Evolutionary conservation across 2,888 invertebrate species (phyloP).

Genomic region (Chydorus sphaericus): DNA sequence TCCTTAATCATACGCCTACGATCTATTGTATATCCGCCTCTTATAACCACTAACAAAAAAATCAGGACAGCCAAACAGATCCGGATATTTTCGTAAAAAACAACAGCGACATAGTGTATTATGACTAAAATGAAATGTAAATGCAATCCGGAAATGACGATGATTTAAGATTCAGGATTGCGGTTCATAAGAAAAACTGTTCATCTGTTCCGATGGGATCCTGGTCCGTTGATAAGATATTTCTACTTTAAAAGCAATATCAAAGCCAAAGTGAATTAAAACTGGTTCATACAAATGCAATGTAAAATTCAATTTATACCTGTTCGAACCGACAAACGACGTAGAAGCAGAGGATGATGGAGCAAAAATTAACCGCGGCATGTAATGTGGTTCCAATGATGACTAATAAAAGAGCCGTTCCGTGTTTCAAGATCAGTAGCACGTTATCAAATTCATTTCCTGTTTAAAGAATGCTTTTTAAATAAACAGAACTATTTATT

Average conservation of each 20-base stretch:
- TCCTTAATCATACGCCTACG: too few relatives aligned
- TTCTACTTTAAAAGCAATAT: conserved; percentile 1
- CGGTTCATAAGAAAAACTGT: too few relatives aligned
- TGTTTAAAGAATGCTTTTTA: not conserved
- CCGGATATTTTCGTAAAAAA: too few relatives aligned
- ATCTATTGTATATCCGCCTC: too few relatives aligned
- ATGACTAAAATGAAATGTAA: too few relatives aligned
- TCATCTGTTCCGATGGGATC: not conserved
- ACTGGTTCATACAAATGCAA: not conserved
- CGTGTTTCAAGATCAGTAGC: not conserved
- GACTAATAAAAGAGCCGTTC: not conserved
- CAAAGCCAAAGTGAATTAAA: not conserved
- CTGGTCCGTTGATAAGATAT: not conserved
- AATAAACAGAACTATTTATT: not conserved
- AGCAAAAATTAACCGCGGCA: conserved; percentile 4
- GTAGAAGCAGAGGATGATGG: not conserved
- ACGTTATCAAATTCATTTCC: not conserved
- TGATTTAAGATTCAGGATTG: not conserved
- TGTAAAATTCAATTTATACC: not conserved
- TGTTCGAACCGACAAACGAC: conserved; percentile 1
- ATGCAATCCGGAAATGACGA: too few relatives aligned
- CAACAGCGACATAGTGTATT: too few relatives aligned
- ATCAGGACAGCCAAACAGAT: too few relatives aligned
- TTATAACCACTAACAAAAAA: too few relatives aligned
- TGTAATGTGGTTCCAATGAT: not conserved